Base-by-base conservation (phyloP, 2,888 invertebrate genomes). In the Eilema griseolum region DNA sequence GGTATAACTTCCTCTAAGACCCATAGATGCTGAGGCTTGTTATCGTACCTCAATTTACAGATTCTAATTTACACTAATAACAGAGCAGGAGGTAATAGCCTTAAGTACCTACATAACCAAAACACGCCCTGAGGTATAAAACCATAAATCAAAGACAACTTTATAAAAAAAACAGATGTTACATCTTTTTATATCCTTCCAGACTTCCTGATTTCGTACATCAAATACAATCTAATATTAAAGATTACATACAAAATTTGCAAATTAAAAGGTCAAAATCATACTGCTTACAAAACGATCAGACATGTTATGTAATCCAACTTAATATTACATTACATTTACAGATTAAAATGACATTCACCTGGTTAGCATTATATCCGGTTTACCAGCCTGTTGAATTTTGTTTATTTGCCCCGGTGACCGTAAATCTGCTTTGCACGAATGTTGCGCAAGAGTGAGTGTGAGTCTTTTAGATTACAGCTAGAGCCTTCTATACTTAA, bases 371-470 rank as follows among this genome's bases (percentile, higher is more conserved):
- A 37, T 56, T 56, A 61, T 65, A 76, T 81, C 81, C 81, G 80
- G 71, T 59, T 63, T 28, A 56, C n/a, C 26, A 26, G 37, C 26
- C 31, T 28, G 62, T 57, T 52, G 3, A 66, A 57, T 41, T 71
- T 67, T 65, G 23, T n/a, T 23, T 74, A 69, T 76, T 67, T 78
- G 68, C 70, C 79, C 75, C 78, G 75, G 79, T 83, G 81, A 81
- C 77, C 75, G 69, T 66, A 66, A 78, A 67, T 71, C 72, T 61
- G 74, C 75, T 75, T 73, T 68, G 59, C 80, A 81, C 75, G 77
- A 78, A 62, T 68, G 46, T 79, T 68, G 64, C 72, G 24, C 65
- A 81, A 82, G 20, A 63, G 23, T 28, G 37, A 64, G 72, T 74
- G 70, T 72, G 73, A 78, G 68, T 71, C 70, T 76, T 74, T 82